Evolutionary conservation across 2,888 invertebrate genomes (phyloP).

Genomic region (Hirudinaria manillensis): DNA sequence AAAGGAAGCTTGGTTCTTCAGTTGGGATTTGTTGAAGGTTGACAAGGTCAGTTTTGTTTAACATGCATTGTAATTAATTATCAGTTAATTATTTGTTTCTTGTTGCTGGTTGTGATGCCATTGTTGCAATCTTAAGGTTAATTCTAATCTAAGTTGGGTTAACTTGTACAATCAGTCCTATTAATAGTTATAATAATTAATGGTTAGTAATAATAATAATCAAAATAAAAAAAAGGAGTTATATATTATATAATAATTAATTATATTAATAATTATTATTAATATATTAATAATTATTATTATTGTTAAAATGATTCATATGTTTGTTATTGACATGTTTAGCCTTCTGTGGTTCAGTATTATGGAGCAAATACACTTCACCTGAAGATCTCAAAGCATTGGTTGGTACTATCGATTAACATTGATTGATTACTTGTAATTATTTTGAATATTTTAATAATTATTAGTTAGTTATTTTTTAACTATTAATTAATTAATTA

Average conservation of each 20-base stretch:
- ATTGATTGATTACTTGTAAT: background rate
- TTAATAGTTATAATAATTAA: background rate
- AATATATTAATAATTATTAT: background rate
- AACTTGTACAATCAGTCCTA: too few species aligned
- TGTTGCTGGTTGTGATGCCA: too few species aligned
- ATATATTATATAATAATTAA: too few species aligned
- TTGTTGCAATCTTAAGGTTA: too few species aligned
- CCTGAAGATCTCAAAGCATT: conserved; percentile 77
- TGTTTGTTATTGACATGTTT: conserved; percentile 31
- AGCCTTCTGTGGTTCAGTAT: conserved; percentile 84
- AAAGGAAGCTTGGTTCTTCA: conserved; percentile 83
- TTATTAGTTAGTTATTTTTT: too few species aligned
- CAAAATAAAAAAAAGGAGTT: background rate
- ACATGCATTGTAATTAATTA: conserved; percentile 39
- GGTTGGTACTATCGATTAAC: conserved; percentile 53
- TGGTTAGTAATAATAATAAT: background rate
- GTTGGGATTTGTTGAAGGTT: conserved; percentile 78
- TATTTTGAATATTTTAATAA: background rate
- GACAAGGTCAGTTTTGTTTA: conserved; percentile 62
- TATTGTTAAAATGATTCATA: background rate
- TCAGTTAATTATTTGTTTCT: conserved; percentile 5
- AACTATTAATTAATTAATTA: too few species aligned
- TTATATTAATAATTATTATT: background rate
- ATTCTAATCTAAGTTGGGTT: too few species aligned
- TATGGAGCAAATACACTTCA: conserved; percentile 79